Evolutionary conservation across 2,888 invertebrate species (phyloP), one percentile per base, ranked within the genome.

Genomic region (Pegoplata infirma): DNA sequence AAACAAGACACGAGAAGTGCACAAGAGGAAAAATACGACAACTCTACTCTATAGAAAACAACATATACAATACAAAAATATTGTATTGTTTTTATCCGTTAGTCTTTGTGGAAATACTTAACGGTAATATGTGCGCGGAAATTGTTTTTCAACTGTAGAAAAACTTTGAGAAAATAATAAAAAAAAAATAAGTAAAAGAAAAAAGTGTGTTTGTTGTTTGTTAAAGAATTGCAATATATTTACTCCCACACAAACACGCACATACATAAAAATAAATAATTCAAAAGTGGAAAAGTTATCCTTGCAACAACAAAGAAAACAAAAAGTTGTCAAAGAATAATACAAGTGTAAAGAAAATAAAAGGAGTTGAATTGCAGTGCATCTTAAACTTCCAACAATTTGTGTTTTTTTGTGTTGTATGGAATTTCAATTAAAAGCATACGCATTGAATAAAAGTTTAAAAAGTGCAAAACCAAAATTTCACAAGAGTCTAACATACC

Each of bases 61-160:
- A 12, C 36, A 46, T 44, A 44, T 28, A 53, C 21, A 55, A 40
- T 10, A 66, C 49, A 19, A 32, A 46, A 21, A 44, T 63, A 32
- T n/a, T 59, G 40, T 56, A 51, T 58, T 55, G 23, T 58, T 55
- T 63, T 64, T 69, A 69, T 59, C 61, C 53, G 16, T 74, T 69
- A 69, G 78, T 74, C 78, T 71, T 61, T 71, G 66, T 71, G 74
- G 55, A 66, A 58, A 71, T 55, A 79, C 66, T 74, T 79, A 74
- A 74, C 71, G 74, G 78, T 79, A 71, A 74, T n/a, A n/a, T 61
- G 61, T 78, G 64, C 59, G 69, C 78, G 69, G 74, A 64, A 67
- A 63, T 74, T 36, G 14, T 64, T 64, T 12, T 76, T 63, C 28
- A 72, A 61, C 14, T 36, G 19, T n/a, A 55, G 23, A n/a, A 25